These are phyloP conservation scores for Anthrax anthrax DNA, from an alignment of 2,888 invertebrate genomes.

Conservation along the genomic window DNA sequence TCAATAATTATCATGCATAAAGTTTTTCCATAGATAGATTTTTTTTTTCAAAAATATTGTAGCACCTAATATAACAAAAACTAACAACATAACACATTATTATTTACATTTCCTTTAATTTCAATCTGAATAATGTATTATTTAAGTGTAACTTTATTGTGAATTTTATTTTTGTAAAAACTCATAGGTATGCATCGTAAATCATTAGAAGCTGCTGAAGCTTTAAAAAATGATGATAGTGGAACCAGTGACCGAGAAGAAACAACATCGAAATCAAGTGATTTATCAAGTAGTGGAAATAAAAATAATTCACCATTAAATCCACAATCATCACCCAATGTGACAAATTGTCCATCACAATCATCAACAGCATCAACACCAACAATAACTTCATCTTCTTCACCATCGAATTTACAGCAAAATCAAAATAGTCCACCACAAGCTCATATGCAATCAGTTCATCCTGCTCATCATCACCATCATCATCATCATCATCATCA, in stretches of 20 bases:
- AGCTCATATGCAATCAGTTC: conserved; percentile 17
- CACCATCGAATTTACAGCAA: conserved; percentile 18
- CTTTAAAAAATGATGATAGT: conserved; percentile 65
- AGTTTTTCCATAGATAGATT: no score
- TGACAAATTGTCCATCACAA: conserved; percentile 1
- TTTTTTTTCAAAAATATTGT: no score
- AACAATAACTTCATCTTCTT: conserved; percentile 22
- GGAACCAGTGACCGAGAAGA: conserved; percentile 53
- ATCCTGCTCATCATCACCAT: conserved; percentile 7
- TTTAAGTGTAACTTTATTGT: no score
- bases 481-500: conserved; percentile 12
- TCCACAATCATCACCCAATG: conserved; percentile 19
- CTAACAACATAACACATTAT: no score
- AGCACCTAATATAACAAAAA: no score
- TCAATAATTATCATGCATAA: no score
- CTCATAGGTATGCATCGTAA: conserved; percentile 99
- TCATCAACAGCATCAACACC: conserved; percentile 13
- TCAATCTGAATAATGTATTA: no score
- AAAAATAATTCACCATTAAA: conserved; percentile 37
- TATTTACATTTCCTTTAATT: no score
- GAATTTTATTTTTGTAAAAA: no score
- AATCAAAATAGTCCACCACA: conserved; percentile 25
- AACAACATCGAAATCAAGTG: conserved; percentile 42
- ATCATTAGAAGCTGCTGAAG: conserved; percentile 91
- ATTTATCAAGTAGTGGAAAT: conserved; percentile 25